A percentile compares a stretch with the other conserved stretches of the same genome.
phyloP scores from a whole-genome alignment of 2,888 invertebrate genomes.

The Girardia tigrina region DNA sequence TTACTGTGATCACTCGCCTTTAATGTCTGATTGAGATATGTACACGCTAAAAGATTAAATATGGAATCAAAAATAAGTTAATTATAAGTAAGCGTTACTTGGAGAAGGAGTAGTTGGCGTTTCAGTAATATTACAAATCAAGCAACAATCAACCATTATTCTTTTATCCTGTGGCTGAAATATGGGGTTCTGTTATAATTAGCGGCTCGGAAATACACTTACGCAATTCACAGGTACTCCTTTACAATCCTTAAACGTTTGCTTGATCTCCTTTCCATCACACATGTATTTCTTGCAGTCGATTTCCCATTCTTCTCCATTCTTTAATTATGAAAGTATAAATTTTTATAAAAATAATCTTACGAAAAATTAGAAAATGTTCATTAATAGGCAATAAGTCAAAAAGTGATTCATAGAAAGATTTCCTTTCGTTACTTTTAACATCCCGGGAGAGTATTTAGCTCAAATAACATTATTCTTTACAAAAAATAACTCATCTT shows the following conservation, averaged over 20 bases:
- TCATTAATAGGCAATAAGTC: no score
- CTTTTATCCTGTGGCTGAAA: background rate
- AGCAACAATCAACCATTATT: constrained; percentile 1
- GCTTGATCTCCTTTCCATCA: background rate
- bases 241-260: constrained; percentile 1
- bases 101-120: background rate
- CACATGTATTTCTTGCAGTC: background rate
- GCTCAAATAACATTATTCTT: no score
- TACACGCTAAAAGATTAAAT: background rate
- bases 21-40: background rate
- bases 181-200: background rate
- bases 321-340: background rate
- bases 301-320: background rate
- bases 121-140: background rate
- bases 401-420: no score
- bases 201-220: background rate
- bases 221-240: constrained; percentile 7
- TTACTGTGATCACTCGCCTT: background rate
- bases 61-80: background rate
- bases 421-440: no score
- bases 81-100: background rate
- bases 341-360: background rate
- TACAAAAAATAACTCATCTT: no score
- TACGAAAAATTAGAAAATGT: no score
- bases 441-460: no score